A percentile compares a stretch with the other conserved stretches of the same genome.
Conservation (phyloP, 2,888 invertebrate species). For the Tiliacea citrago region DNA sequence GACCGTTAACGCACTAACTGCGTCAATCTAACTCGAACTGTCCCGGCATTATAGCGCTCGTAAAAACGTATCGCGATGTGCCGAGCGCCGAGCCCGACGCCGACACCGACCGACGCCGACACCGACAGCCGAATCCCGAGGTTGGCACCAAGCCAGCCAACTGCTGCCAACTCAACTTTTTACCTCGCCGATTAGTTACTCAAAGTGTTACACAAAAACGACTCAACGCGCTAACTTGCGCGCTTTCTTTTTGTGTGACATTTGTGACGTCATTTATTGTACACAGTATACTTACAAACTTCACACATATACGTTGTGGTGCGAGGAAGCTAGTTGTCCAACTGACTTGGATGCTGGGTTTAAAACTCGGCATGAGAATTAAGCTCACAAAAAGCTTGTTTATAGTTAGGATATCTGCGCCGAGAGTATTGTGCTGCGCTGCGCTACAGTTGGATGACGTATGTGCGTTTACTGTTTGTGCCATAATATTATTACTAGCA, state of each 20-base stretch:
- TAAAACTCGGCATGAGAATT: constrained; percentile 25
- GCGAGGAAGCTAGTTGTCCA: constrained; percentile 9
- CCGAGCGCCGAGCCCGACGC: constrained; percentile 21
- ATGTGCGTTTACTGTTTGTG: constrained; percentile 2
- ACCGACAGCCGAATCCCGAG: constrained; percentile 48
- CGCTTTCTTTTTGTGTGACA: constrained; percentile 55
- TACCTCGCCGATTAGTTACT: constrained; percentile 72
- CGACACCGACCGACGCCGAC: constrained; percentile 9
- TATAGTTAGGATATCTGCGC: constrained; percentile 47
- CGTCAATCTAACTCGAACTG: constrained; percentile 29
- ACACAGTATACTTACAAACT: constrained; percentile 6
- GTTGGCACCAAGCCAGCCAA: constrained; percentile 52
- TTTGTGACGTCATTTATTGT: constrained; percentile 43
- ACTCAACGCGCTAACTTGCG: constrained; percentile 56
- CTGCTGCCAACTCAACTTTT: constrained; percentile 63
- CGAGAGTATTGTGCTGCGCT: constrained; percentile 19
- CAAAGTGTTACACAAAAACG: constrained; percentile 71
- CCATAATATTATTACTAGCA: background rate
- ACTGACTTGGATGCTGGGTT: constrained; percentile 25
- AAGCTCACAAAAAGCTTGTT: constrained; percentile 51
- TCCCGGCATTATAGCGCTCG: constrained; percentile 23
- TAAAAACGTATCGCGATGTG: constrained; percentile 33
- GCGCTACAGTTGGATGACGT: background rate
- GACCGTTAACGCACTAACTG: constrained; percentile 37
- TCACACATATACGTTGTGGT: background rate